Conservation (phyloP, 2,113 vertebrate species). For the Ageneiosus marmoratus region DNA sequence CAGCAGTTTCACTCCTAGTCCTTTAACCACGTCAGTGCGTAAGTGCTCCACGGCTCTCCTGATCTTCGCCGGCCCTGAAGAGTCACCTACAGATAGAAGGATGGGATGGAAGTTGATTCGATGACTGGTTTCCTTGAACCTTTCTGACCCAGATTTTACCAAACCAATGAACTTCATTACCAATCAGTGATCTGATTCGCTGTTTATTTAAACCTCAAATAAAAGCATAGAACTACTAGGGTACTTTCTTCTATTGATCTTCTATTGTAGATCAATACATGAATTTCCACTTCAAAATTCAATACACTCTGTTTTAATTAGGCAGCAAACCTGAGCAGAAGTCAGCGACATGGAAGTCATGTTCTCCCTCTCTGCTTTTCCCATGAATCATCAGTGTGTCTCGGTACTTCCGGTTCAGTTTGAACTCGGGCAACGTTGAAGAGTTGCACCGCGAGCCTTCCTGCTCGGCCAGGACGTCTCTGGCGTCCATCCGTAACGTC, state of each 20-base stretch:
- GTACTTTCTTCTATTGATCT: not conserved
- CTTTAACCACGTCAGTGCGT: slow-evolving; percentile 87
- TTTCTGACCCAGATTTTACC: not conserved
- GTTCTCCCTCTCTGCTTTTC: slow-evolving; percentile 75
- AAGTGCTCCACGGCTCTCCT: slow-evolving; percentile 86
- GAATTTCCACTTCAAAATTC: not conserved
- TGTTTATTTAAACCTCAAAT: not conserved
- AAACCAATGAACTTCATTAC: not conserved
- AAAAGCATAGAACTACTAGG: no score
- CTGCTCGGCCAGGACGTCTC: slow-evolving; percentile 65
- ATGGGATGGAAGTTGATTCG: not conserved
- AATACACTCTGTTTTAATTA: not conserved
- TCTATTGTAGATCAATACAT: not conserved
- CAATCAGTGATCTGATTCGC: not conserved
- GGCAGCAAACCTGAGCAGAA: slow-evolving; percentile 75
- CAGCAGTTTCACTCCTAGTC: slow-evolving; percentile 88
- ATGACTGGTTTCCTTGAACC: not conserved
- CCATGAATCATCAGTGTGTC: slow-evolving; percentile 93
- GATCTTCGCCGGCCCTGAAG: slow-evolving; percentile 84
- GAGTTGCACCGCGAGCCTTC: slow-evolving; percentile 53
- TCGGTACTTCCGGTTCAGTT: slow-evolving; percentile 82
- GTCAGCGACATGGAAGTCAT: slow-evolving; percentile 75
- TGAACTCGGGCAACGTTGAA: slow-evolving; percentile 78
- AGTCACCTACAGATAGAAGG: slow-evolving; percentile 66
- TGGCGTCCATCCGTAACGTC: slow-evolving; percentile 85